Base-by-base conservation (phyloP, 2,113 vertebrate species). In the Pteropus alecto region DNA sequence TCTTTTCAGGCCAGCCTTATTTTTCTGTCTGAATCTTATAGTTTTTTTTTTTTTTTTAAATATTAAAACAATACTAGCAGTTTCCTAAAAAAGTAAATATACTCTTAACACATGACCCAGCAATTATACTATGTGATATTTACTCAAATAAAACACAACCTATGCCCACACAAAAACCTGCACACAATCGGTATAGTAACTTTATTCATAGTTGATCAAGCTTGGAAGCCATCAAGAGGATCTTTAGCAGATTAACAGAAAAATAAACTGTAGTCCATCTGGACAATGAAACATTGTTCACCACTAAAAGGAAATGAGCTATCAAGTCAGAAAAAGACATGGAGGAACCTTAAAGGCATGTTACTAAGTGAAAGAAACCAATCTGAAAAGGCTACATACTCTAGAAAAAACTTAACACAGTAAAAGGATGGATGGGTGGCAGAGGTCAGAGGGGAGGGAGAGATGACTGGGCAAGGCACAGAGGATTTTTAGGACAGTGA, bases 1-100 rank as follows among this genome's bases (percentile, higher is more conserved):
- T 9, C 11, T 78, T 71, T 68, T 41, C n/a, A 88, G 48, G 51
- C 8, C 11, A 26, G 8, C 11, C 10, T 93, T 93, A 63, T 89
- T 87, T 94, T 96, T 94, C 19, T 56, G 18, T 70, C 54, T 63
- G 46, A 93, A 71, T n/a, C 12, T 65, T 93, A 65, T 9, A 35
- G 60, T 93, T 82, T 56, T 43, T 43, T 43, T 43, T 43, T 43
- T 51, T 77, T 84, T 54, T 46, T 46, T 11, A 22, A 33, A 51
- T 61, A 54, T 67, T 83, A 15, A 84, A 90, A 90, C 28, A 89
- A 85, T 54, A 61, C 35, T 54, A 35, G n/a, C 51, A 74, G 12
- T 86, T 90, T 81, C 26, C 48, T 71, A 24, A 7, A 77, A 93
- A 93, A 71, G 21, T 76, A 63, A 96, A 51, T 22, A n/a, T 63